A percentile compares a stretch with the other conserved stretches of the same genome.
Evolutionary conservation across 2,888 invertebrate genomes (phyloP).

Genomic region (Stenchaetothrips biformis): DNA sequence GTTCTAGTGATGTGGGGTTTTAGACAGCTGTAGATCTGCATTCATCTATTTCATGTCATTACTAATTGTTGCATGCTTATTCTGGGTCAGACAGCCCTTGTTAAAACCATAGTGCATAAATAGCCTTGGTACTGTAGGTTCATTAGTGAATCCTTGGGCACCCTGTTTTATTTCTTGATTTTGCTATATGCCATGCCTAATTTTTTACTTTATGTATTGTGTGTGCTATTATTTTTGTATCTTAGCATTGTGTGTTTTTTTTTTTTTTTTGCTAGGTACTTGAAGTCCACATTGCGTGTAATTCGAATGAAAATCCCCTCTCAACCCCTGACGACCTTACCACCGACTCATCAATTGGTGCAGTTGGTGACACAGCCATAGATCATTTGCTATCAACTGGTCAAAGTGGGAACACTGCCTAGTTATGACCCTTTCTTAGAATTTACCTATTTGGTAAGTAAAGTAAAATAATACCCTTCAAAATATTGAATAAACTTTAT

Average conservation of each 20-base stretch:
- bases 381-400: neutral
- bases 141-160: too few species aligned
- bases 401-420: neutral
- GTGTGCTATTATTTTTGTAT: neutral
- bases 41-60: too few species aligned
- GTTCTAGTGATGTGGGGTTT: neutral
- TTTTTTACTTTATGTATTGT: neutral
- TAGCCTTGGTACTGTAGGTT: too few species aligned
- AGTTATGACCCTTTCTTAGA: neutral
- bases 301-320: slow-evolving; percentile 21
- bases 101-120: too few species aligned
- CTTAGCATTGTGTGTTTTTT: neutral
- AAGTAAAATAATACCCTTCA: slow-evolving; percentile 26
- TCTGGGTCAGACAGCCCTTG: too few species aligned
- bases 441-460: slow-evolving; percentile 33
- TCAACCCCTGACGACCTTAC: slow-evolving; percentile 16
- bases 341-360: slow-evolving; percentile 24
- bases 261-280: slow-evolving; percentile 16
- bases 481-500: slow-evolving; percentile 7
- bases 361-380: slow-evolving; percentile 19
- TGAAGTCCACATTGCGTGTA: slow-evolving; percentile 7
- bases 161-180: neutral
- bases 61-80: too few species aligned
- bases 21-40: too few species aligned
- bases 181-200: neutral